Evolutionary conservation across 2,113 vertebrate genomes (phyloP), one percentile per base, ranked within the genome.

Genomic region (Heliornis fulica): DNA sequence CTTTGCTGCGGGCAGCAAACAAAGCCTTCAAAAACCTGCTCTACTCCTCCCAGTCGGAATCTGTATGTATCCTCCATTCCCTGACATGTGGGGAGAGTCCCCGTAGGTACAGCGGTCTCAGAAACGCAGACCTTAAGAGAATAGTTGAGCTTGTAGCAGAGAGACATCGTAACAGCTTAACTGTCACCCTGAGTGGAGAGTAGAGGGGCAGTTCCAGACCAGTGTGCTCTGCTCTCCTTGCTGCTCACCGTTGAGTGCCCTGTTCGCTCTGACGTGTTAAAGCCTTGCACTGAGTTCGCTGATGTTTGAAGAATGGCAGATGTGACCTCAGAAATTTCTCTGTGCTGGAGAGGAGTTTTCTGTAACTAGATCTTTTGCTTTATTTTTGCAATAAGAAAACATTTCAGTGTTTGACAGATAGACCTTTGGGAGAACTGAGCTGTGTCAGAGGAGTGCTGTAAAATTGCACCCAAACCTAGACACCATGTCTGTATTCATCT

Each of bases 1-100:
- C 99, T 12, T 98, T 99, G 94, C 98, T 99, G 89, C 98, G 99
- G 86, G 98, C 99, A 43, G 98, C 98, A 96, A 99, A 99, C 98
- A 98, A 99, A 83, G 98, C 99, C 79, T 99, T 99, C 98, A 98
- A 98, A 94, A 99, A 99, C 98, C 99, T 99, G 96, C 98, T 99
- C 66, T 99, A 99, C 98, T 99, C 99, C 19, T 98, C 99, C 53
- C 99, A 99, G 41, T 99, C 99, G 0, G 99, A 99, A 97, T 99
- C 96, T 45, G 99, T 99, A 99, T 41, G 98, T 98, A 96, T 94
- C 72, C 43, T 40, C 75, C 48, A 20, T 31, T 45, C 51, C 51
- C 65, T 16, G 32, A 25, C 21, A 9, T 4, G 5, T 0, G 2
- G 15, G 36, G 31, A 31, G 54, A 2, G 23, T 59, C 83, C 32